phyloP scores from a whole-genome alignment of 1,140 invertebrate species.

The Drosophila orosa region DNA sequence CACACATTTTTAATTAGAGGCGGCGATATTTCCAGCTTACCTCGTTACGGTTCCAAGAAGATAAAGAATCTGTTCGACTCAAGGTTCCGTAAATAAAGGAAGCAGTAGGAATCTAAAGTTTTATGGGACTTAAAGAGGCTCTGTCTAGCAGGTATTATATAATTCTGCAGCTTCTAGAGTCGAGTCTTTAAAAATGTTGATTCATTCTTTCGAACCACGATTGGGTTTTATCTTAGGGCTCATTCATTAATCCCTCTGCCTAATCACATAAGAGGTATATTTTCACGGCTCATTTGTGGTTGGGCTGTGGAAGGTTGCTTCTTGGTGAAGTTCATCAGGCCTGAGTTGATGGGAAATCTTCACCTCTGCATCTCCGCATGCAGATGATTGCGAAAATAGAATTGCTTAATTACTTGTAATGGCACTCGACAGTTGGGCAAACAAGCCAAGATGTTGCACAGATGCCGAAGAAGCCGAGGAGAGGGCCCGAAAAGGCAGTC shows the following conservation, averaged over 20 bases:
- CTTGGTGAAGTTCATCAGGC: conserved; percentile 13
- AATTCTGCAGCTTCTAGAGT: not conserved
- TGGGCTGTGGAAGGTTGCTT: conserved; percentile 6
- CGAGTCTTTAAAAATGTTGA: not conserved
- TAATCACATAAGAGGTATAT: not conserved
- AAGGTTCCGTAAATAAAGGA: conserved; percentile 28
- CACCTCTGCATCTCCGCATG: conserved; percentile 26
- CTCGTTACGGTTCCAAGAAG: conserved; percentile 47
- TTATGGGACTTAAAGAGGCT: not conserved
- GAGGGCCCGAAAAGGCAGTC: conserved; percentile 15
- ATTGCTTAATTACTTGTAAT: conserved; percentile 62
- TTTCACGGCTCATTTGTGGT: conserved; percentile 42
- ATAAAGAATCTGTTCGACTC: conserved; percentile 13
- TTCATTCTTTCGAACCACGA: conserved; percentile 14
- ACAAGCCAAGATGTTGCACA: conserved; percentile 40
- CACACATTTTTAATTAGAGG: conserved; percentile 32
- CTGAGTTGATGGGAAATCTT: not conserved
- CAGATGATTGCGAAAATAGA: conserved; percentile 58
- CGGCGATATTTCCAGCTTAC: conserved; percentile 27
- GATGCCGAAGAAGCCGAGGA: conserved; percentile 22
- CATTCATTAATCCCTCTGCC: not conserved
- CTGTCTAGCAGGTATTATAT: not conserved
- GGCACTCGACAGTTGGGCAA: conserved; percentile 44
- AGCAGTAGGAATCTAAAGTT: conserved; percentile 4
- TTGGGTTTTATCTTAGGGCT: not conserved